phyloP scores from a whole-genome alignment of 64 coral and sea anemone genomes.

The Orbicella faveolata region DNA sequence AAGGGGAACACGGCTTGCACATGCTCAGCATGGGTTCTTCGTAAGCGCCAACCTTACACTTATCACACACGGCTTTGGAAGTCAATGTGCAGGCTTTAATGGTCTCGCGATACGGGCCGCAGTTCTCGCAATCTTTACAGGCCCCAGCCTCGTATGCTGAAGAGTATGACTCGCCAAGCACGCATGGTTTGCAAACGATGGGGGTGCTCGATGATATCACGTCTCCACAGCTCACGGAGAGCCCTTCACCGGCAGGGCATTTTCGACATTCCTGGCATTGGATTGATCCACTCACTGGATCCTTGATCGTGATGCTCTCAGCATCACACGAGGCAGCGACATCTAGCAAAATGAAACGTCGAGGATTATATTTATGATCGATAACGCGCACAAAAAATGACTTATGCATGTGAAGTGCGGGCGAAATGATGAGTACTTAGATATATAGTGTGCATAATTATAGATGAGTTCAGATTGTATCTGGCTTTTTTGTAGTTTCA shows the following conservation, averaged over 20 bases:
- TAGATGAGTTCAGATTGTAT: too few relatives aligned
- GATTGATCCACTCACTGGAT: neutral
- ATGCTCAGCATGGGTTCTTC: neutral
- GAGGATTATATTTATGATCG: too few relatives aligned
- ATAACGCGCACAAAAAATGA: too few relatives aligned
- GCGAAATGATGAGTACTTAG: too few relatives aligned
- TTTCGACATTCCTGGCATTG: neutral
- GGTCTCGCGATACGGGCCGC: slow-evolving; percentile 12
- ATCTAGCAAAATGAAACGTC: too few relatives aligned
- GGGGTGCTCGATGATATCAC: neutral
- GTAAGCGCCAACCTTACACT: slow-evolving; percentile 21
- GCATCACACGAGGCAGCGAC: neutral
- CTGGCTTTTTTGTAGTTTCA: too few relatives aligned
- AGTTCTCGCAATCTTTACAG: slow-evolving; percentile 32
- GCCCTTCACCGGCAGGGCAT: slow-evolving; percentile 20
- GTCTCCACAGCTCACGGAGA: slow-evolving; percentile 20
- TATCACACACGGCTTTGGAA: slow-evolving; percentile 23
- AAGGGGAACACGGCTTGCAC: slow-evolving; percentile 47
- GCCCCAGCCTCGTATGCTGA: neutral
- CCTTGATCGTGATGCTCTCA: neutral
- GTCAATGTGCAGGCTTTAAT: neutral
- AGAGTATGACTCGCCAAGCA: slow-evolving; percentile 47
- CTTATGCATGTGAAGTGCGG: too few relatives aligned
- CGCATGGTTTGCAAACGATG: slow-evolving; percentile 11
- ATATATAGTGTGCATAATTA: too few relatives aligned